Percentiles rank a stretch among this genome's conserved stretches.
Evolutionary conservation across 2,888 invertebrate species (phyloP).

Genomic region (Cephalotes varians): DNA sequence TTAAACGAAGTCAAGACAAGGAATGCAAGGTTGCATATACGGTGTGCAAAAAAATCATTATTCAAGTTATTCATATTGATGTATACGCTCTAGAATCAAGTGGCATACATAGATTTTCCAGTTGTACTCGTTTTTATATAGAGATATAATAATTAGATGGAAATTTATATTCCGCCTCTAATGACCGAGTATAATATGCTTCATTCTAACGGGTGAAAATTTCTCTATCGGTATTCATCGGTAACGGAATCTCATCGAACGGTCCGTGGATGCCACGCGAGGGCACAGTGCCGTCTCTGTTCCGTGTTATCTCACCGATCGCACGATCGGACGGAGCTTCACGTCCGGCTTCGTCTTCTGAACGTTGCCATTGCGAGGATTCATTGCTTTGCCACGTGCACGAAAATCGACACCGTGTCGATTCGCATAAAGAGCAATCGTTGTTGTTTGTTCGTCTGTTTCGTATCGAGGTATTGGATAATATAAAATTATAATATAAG

Average conservation of each 20-base stretch:
- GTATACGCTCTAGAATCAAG: not conserved
- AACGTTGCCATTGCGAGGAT: not conserved
- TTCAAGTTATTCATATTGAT: not conserved
- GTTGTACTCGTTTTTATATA: not conserved
- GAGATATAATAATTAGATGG: not conserved
- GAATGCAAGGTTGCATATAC: too few relatives aligned
- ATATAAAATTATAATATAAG: not conserved
- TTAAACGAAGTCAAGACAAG: not conserved
- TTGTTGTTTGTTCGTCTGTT: not conserved
- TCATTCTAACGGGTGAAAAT: slow-evolving; percentile 20
- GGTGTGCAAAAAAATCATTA: not conserved
- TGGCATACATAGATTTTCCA: not conserved
- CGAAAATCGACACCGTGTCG: slow-evolving; percentile 16
- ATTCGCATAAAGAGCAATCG: slow-evolving; percentile 17
- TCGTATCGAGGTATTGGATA: not conserved
- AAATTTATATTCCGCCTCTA: not conserved
- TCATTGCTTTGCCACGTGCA: slow-evolving; percentile 21
- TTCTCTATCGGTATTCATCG: slow-evolving; percentile 32
- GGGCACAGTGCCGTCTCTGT: slow-evolving; percentile 50
- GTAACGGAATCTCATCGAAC: slow-evolving; percentile 48
- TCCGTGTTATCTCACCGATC: slow-evolving; percentile 44
- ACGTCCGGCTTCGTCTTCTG: slow-evolving; percentile 10
- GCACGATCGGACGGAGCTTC: slow-evolving; percentile 37
- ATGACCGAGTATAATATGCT: slow-evolving; percentile 3
- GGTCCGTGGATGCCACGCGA: slow-evolving; percentile 20